Evolutionary conservation across 2,888 invertebrate species (phyloP).

Genomic region (Chorisops tibialis): DNA sequence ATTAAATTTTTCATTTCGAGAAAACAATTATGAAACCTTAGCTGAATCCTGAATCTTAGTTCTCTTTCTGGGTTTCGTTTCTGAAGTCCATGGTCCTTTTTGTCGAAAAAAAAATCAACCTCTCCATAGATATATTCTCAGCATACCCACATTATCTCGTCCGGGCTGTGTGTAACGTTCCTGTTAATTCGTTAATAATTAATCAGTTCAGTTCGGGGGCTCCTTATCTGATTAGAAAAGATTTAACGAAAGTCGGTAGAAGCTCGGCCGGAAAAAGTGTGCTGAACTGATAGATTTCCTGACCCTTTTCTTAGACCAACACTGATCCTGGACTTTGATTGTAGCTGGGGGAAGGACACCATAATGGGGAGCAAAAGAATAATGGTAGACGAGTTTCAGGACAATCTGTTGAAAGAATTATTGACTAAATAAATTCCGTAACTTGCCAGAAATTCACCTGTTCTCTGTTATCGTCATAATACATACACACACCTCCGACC

Average conservation of each 20-base stretch:
- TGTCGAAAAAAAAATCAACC: not conserved
- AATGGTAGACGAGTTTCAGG: conserved; percentile 14
- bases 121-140: conserved; percentile 32
- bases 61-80: not conserved
- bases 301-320: not conserved
- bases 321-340: not conserved
- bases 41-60: not conserved
- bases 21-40: conserved; percentile 29
- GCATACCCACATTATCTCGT: conserved; percentile 26
- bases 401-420: conserved; percentile 1
- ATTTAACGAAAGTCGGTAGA: conserved; percentile 27
- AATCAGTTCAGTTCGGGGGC: conserved; percentile 22
- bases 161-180: not conserved
- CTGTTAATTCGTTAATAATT: conserved; percentile 33
- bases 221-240: conserved; percentile 32
- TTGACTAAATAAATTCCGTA: not conserved
- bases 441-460: too few relatives aligned
- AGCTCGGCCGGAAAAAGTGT: conserved; percentile 11
- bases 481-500: too few relatives aligned
- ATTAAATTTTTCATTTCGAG: conserved; percentile 30
- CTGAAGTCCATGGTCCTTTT: not conserved
- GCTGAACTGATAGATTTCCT: conserved; percentile 29
- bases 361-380: not conserved
- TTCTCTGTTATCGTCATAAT: too few relatives aligned
- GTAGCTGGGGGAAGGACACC: not conserved